phyloP scores from a whole-genome alignment of 2,113 vertebrate genomes.

The Zosterops borbonicus region DNA sequence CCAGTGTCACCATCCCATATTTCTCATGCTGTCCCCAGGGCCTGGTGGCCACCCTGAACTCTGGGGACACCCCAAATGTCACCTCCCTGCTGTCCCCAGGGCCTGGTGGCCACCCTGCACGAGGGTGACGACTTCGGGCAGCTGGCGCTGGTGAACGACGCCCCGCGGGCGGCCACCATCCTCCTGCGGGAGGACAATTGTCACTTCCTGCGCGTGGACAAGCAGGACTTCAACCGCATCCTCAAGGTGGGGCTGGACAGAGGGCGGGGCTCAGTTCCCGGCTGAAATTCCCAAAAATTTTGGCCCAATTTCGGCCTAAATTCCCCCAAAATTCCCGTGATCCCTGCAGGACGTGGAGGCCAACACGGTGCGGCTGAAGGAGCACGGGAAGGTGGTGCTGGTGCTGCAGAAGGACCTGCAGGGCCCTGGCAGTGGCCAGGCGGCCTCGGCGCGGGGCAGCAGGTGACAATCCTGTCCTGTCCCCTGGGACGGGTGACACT shows the following conservation, averaged over 20 bases:
- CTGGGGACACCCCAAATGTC: background rate
- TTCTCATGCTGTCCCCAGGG: slow-evolving; percentile 70
- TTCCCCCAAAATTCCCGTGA: too few relatives aligned
- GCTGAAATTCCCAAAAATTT: too few relatives aligned
- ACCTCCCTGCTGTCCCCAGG: background rate
- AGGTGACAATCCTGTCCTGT: too few relatives aligned
- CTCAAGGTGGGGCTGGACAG: slow-evolving; percentile 79
- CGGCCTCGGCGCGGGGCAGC: too few relatives aligned
- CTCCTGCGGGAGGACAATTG: slow-evolving; percentile 91
- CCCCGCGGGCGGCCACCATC: slow-evolving; percentile 91
- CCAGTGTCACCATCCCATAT: background rate
- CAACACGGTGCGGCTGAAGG: too few relatives aligned
- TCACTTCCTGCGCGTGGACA: slow-evolving; percentile 93
- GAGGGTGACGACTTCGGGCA: slow-evolving; percentile 95
- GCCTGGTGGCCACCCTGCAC: slow-evolving; percentile 86
- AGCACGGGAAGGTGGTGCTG: too few relatives aligned
- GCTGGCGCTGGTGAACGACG: slow-evolving; percentile 91
- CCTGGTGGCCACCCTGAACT: slow-evolving; percentile 81
- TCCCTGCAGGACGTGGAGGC: slow-evolving; percentile 54
- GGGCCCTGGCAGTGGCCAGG: too few relatives aligned
- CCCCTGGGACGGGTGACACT: too few relatives aligned
- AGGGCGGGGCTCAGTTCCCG: too few relatives aligned
- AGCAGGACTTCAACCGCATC: slow-evolving; percentile 94
- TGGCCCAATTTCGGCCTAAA: too few relatives aligned
- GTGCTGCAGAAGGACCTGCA: too few relatives aligned